These are phyloP conservation scores for Mycetomoellerius zeteki DNA, from an alignment of 1,140 invertebrate genomes.

Conservation along the genomic window DNA sequence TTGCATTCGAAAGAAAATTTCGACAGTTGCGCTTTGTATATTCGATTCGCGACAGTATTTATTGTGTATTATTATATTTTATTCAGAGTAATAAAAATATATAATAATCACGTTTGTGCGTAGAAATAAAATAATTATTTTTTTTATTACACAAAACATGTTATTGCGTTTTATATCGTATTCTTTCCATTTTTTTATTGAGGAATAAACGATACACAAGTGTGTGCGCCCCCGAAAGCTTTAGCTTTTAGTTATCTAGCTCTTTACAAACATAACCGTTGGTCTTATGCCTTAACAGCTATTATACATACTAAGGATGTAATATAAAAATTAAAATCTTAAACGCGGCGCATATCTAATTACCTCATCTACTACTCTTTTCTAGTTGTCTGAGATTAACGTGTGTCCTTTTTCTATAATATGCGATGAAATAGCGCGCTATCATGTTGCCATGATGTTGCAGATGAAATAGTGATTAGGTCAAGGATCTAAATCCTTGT, in stretches of 20 bases:
- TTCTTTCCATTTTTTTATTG: slow-evolving; percentile 21
- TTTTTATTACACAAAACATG: neutral
- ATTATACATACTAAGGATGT: no score
- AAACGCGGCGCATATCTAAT: no score
- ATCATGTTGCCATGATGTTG: slow-evolving; percentile 24
- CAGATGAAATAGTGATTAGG: slow-evolving; percentile 65
- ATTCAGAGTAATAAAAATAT: neutral
- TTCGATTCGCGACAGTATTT: neutral
- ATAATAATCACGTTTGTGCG: neutral
- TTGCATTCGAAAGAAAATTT: neutral
- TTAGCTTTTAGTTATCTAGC: no score
- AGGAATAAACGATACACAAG: no score
- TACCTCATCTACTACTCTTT: no score
- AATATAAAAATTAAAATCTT: no score
- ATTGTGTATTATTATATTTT: neutral
- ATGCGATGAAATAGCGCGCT: slow-evolving; percentile 45
- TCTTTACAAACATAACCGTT: no score
- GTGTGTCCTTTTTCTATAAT: neutral
- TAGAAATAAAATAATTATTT: neutral
- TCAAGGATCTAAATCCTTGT: slow-evolving; percentile 70
- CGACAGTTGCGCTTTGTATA: neutral
- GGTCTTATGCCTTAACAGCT: no score
- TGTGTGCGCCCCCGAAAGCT: no score
- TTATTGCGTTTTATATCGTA: neutral
- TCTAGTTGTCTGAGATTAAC: no score